Conservation (phyloP, 1,140 invertebrate genomes). For the Drosophila orena region DNA sequence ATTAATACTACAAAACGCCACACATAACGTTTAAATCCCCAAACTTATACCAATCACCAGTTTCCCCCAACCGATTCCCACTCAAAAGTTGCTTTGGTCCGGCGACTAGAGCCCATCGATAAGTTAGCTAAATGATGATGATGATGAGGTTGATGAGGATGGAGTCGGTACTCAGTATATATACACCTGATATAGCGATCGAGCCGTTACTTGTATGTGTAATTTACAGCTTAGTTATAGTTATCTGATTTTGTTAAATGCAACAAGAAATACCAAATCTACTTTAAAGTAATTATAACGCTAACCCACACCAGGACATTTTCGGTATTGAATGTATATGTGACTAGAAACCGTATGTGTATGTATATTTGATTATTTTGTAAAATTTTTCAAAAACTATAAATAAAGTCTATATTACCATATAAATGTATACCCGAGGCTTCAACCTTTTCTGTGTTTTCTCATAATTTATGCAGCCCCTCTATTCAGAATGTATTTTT, state of each 20-base stretch:
- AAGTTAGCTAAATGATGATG: constrained; percentile 57
- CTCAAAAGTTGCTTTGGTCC: constrained; percentile 52
- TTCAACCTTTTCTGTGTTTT: constrained; percentile 32
- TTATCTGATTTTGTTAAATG: constrained; percentile 64
- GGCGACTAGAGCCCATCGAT: constrained; percentile 51
- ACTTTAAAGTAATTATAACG: constrained; percentile 54
- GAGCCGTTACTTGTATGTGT: constrained; percentile 69
- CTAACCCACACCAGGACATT: constrained; percentile 67
- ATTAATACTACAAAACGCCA: constrained; percentile 4
- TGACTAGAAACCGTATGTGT: constrained; percentile 82
- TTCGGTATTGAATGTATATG: constrained; percentile 83
- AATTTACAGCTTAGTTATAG: constrained; percentile 68
- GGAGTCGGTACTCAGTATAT: constrained; percentile 31
- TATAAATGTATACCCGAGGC: constrained; percentile 71
- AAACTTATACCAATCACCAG: not conserved
- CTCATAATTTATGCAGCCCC: constrained; percentile 45
- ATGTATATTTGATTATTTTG: constrained; percentile 84
- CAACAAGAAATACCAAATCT: constrained; percentile 38
- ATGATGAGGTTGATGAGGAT: constrained; percentile 13
- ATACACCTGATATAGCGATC: constrained; percentile 47
- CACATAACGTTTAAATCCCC: constrained; percentile 15
- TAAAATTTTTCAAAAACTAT: constrained; percentile 84
- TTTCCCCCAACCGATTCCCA: constrained; percentile 16
- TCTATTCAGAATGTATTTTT: constrained; percentile 17
- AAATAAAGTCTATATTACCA: constrained; percentile 84